Percentiles rank a stretch among this genome's conserved stretches.
Conservation (phyloP, 2,113 vertebrate genomes). For the Abramis brama region DNA sequence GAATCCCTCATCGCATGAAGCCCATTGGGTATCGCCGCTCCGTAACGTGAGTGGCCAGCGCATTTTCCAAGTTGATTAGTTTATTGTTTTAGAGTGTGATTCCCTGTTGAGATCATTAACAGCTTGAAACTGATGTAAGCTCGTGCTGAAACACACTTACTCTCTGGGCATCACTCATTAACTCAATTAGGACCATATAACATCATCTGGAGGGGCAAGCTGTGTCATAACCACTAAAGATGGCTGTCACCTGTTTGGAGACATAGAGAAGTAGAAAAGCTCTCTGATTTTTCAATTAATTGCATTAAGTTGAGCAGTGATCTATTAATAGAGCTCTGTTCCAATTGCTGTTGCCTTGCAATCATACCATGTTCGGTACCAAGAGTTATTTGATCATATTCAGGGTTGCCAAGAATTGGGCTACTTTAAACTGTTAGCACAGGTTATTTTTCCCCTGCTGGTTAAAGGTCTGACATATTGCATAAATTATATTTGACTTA, state of each 20-base stretch:
- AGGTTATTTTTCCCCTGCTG: neutral
- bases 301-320: slow-evolving; percentile 64
- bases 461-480: no score
- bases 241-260: slow-evolving; percentile 74
- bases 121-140: slow-evolving; percentile 60
- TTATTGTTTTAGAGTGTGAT: slow-evolving; percentile 61
- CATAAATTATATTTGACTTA: no score
- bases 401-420: neutral
- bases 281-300: slow-evolving; percentile 74
- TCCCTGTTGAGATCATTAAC: slow-evolving; percentile 70
- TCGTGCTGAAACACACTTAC: slow-evolving; percentile 61
- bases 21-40: slow-evolving; percentile 45
- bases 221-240: slow-evolving; percentile 74
- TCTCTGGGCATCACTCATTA: slow-evolving; percentile 65
- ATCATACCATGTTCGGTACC: slow-evolving; percentile 64
- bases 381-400: neutral
- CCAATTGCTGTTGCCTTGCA: slow-evolving; percentile 71
- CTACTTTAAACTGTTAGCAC: neutral
- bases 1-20: slow-evolving; percentile 44
- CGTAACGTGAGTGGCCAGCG: slow-evolving; percentile 47
- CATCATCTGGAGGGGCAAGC: slow-evolving; percentile 67
- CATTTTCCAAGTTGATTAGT: slow-evolving; percentile 57
- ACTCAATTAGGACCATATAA: slow-evolving; percentile 68
- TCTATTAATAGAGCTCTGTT: slow-evolving; percentile 76
- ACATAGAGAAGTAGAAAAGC: slow-evolving; percentile 53